Evolutionary conservation across 2,797 vertebrate species (phyloP).

Genomic region (Antennarius maculatus): DNA sequence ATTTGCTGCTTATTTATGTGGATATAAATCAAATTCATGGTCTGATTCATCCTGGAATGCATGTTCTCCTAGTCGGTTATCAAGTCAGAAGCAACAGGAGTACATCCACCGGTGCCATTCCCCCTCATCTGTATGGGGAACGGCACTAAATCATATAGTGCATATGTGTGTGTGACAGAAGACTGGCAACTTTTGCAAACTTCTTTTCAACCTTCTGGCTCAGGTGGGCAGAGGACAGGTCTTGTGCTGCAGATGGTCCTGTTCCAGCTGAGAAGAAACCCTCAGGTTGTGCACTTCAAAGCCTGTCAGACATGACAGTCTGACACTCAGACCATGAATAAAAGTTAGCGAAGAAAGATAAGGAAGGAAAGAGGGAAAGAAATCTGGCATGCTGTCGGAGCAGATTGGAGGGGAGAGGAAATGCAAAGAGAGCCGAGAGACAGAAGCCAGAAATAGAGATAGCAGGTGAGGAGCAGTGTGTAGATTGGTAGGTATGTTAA

Average conservation of each 20-base stretch:
- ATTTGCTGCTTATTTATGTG: background rate
- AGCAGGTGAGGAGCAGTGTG: slow-evolving; percentile 24
- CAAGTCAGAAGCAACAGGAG: slow-evolving; percentile 1
- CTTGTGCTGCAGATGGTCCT: slow-evolving; percentile 49
- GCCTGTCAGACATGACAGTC: slow-evolving; percentile 56
- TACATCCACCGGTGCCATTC: slow-evolving; percentile 4
- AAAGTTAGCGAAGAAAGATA: slow-evolving; percentile 21
- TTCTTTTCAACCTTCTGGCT: slow-evolving; percentile 11
- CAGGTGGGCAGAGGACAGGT: slow-evolving; percentile 7
- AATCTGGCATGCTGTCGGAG: background rate
- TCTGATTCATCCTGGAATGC: background rate
- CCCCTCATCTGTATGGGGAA: slow-evolving; percentile 4
- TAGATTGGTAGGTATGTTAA: slow-evolving; percentile 36
- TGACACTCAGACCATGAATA: slow-evolving; percentile 32
- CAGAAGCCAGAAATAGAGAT: slow-evolving; percentile 20
- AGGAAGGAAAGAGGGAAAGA: background rate
- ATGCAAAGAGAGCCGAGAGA: slow-evolving; percentile 6
- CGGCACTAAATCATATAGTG: background rate
- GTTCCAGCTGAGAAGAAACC: slow-evolving; percentile 40
- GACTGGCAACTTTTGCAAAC: slow-evolving; percentile 12
- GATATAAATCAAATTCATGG: slow-evolving; percentile 2
- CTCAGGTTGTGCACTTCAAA: slow-evolving; percentile 51
- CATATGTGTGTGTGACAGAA: slow-evolving; percentile 20
- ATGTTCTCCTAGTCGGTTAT: slow-evolving; percentile 20
- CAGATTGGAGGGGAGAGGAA: background rate